Evolutionary conservation across 2,888 invertebrate genomes (phyloP), one percentile per base, ranked within the genome.

Genomic region (Eurois occulta): DNA sequence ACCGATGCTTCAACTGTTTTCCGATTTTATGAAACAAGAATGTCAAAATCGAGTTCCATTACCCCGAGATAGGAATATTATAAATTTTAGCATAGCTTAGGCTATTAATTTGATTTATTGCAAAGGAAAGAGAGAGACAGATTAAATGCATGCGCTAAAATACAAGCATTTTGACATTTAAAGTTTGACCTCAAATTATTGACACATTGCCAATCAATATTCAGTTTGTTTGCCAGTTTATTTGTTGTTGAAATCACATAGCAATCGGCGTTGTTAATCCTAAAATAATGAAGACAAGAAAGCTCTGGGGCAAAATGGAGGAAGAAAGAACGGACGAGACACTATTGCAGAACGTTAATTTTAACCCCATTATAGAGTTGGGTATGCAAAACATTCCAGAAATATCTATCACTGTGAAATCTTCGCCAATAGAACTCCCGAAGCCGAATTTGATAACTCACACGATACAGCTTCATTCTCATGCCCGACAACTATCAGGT

Each of bases 311-410:
- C 48, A 95, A 96, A 90, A 92, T 96, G 78, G 95, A 96, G 82
- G 93, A 94, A 38, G 94, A 94, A 72, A 91, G 89, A 67, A 91
- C 91, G 46, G 94, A 96, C 70, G 94, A 95, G 71, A 91, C 93
- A 1, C 86, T 95, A 82, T 86, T 95, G 38, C 96, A 96, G 83
- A 95, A 92, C 71, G 96, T 96, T 5, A 96, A 97, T 85, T 97
- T 97, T 83, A 96, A 95, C 78, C 97, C 97, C 2, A 96, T 97
- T 32, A 97, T 97, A 70, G 97, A 97, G 89, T 90, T 96, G 66
- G 97, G 96, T 13, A 94, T 97, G 96, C 96, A 96, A 90, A 96
- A 96, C 77, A 96, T 97, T 74, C 96, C 96, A 2, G 96, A 96
- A 92, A 95, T 96, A 88, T 95, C 96, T 0, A 96, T 95, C 67